These are phyloP conservation scores for Myzus persicae DNA, from an alignment of 1,140 invertebrate genomes.

Conservation along the genomic window DNA sequence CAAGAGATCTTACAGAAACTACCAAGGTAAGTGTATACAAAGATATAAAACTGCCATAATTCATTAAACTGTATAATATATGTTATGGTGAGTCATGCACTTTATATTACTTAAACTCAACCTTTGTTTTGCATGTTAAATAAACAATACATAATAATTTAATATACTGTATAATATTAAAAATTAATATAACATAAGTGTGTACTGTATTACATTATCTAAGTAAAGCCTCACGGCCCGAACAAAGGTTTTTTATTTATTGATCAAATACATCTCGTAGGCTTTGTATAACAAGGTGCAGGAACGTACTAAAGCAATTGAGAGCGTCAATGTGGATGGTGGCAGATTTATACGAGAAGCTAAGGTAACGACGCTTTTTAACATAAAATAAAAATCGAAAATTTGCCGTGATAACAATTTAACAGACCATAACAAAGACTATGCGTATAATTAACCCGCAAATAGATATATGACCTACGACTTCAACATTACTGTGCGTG, in stretches of 20 bases:
- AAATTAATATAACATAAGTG: slow-evolving; percentile 10
- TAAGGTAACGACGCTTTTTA: slow-evolving; percentile 78
- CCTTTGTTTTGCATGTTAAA: not conserved
- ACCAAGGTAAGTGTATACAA: slow-evolving; percentile 73
- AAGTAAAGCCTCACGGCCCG: not conserved
- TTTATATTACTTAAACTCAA: slow-evolving; percentile 33
- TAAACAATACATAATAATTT: slow-evolving; percentile 52
- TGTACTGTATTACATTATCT: not conserved
- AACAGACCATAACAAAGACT: slow-evolving; percentile 64
- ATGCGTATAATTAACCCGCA: slow-evolving; percentile 53
- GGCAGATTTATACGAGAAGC: slow-evolving; percentile 96
- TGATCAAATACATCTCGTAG: slow-evolving; percentile 69
- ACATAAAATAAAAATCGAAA: slow-evolving; percentile 41
- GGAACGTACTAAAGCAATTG: slow-evolving; percentile 90
- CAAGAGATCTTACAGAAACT: slow-evolving; percentile 77
- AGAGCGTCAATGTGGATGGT: slow-evolving; percentile 93
- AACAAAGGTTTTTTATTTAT: slow-evolving; percentile 18
- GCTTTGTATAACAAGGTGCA: slow-evolving; percentile 88
- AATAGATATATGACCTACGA: slow-evolving; percentile 86
- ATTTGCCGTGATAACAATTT: slow-evolving; percentile 63
- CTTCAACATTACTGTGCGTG: slow-evolving; percentile 89
- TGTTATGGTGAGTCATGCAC: slow-evolving; percentile 18
- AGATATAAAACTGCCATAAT: not conserved
- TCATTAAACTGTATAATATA: not conserved
- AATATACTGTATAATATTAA: slow-evolving; percentile 40